Conservation (phyloP, 2,797 vertebrate genomes). For the Jordanella pulchra region DNA sequence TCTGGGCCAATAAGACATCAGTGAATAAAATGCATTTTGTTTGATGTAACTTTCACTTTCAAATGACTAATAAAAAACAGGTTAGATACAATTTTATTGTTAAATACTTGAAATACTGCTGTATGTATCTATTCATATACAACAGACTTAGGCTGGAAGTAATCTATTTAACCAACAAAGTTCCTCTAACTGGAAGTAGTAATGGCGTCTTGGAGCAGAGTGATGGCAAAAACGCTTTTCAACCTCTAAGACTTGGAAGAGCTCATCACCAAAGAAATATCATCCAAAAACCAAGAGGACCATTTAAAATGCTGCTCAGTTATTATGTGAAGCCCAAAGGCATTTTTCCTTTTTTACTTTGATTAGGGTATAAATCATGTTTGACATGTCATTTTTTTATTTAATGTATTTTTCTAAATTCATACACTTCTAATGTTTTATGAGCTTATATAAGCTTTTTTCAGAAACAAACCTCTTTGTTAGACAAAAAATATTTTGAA, state of each 20-base stretch:
- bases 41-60: neutral
- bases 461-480: too few species aligned
- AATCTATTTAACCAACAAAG: neutral
- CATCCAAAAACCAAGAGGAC: too few species aligned
- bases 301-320: neutral
- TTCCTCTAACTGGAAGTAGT: too few species aligned
- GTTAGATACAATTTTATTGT: neutral
- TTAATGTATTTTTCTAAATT: rapidly evolving
- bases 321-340: neutral
- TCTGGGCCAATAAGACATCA: neutral
- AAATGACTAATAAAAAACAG: too few species aligned
- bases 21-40: neutral
- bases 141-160: neutral
- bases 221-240: too few species aligned
- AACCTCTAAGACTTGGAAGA: too few species aligned
- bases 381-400: neutral
- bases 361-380: neutral
- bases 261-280: too few species aligned
- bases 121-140: neutral
- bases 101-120: neutral
- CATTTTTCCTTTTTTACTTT: neutral
- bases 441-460: too few species aligned
- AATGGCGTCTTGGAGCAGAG: too few species aligned
- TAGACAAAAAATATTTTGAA: neutral
- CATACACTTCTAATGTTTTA: neutral